Evolutionary conservation across 2,113 vertebrate species (phyloP).

Genomic region (Polypterus bichir): DNA sequence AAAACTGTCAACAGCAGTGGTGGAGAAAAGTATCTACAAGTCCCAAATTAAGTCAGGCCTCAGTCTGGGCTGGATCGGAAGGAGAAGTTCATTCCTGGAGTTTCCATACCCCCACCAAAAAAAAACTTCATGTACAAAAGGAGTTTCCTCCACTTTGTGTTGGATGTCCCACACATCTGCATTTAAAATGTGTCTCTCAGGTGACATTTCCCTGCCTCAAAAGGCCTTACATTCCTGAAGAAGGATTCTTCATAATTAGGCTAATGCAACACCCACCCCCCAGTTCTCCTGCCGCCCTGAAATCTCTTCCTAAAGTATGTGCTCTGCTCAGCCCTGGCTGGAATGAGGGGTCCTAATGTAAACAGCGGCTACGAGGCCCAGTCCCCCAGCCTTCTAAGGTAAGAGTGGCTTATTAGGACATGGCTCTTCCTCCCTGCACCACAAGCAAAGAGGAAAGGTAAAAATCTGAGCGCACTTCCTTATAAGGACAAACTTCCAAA

Average conservation of each 20-base stretch:
- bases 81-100: too few species aligned
- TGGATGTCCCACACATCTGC: too few species aligned
- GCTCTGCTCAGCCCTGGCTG: not conserved
- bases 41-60: too few species aligned
- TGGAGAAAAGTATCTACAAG: too few species aligned
- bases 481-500: conserved; percentile 50
- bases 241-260: too few species aligned
- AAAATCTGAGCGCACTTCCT: conserved; percentile 41
- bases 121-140: too few species aligned
- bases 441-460: conserved; percentile 5
- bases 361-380: conserved; percentile 22
- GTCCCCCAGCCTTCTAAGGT: conserved; percentile 52
- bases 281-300: not conserved
- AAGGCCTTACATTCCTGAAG: not conserved
- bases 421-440: conserved; percentile 13
- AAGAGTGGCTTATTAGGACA: conserved; percentile 22
- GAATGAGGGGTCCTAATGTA: conserved; percentile 17
- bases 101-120: too few species aligned
- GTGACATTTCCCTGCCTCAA: not conserved
- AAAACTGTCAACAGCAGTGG: too few species aligned
- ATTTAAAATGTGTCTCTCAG: not conserved
- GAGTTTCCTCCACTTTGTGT: too few species aligned
- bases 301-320: conserved; percentile 9
- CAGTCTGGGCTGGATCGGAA: too few species aligned
- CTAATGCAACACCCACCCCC: not conserved